Evolutionary conservation across 64 coral and sea anemone genomes (phyloP), one percentile per base, ranked within the genome.

Genomic region (Platygyra sinensis): DNA sequence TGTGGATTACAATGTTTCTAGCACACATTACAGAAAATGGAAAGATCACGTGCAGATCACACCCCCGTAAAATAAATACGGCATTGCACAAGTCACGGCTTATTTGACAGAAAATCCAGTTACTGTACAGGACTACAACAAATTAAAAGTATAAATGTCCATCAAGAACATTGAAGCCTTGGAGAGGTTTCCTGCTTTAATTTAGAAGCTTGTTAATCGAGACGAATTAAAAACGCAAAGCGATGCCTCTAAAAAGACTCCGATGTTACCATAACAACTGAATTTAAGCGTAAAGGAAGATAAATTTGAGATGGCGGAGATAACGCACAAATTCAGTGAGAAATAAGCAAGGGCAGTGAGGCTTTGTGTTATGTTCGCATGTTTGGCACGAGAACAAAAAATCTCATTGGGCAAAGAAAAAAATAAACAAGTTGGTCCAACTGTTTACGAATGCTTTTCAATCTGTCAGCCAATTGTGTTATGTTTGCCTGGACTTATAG

Each of bases 371-470:
- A 80, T 28, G 14, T 61, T 29, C n/a, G 28, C 50, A 30, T 30
- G 17, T 24, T 65, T 85, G 24, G 33, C 36, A 38, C 25, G 38
- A 71, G 60, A 85, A 85, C 38, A 19, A 85, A 71, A 67, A 15
- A 67, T 51, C 81, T 63, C 62, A 85, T 85, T 85, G 81, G 81
- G 33, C 24, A 51, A 85, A 52, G 63, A 14, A n/a, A 64, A 27
- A 46, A 85, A 39, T 85, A 85, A 85, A 85, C 63, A 85, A 85
- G 39, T 55, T 42, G 27, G 39, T 20, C 63, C 31, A 36, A 50
- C 62, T 64, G 67, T 85, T 67, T 85, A 85, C 33, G 30, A 36
- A 51, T 72, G 33, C 50, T 85, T 71, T 83, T 85, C 17, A 85
- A 13, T 85, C 62, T 49, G 22, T 10, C 20, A 71, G 36, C 81